Base-by-base conservation (phyloP, 1,140 invertebrate genomes). In the Drosophila repletoides region DNA sequence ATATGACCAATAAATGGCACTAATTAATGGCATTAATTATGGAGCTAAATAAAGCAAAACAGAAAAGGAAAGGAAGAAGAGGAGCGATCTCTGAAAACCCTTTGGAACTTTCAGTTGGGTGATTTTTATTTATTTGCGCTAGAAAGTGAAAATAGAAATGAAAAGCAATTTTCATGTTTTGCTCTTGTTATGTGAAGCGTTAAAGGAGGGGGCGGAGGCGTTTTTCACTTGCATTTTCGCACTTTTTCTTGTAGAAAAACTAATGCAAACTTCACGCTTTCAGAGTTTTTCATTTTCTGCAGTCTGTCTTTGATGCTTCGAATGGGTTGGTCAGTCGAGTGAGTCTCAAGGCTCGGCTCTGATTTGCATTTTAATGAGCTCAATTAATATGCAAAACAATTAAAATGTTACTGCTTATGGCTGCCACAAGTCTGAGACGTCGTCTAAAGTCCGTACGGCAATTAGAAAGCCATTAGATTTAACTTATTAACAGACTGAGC, bases 391-490 rank as follows among this genome's bases (percentile, higher is more conserved):
- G 79, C 79, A 65, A 63, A n/a, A 74, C 74, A 83, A 84, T 79
- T 79, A 86, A 75, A 74, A 67, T 77, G 70, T 72, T 68, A 53
- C 49, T 73, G 60, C 72, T 73, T 84, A 68, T 66, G 52, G 68
- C 58, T 33, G 61, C 36, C 46, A 61, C 64, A 52, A 67, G 55
- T 52, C 33, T 21, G 14, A 60, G 15, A n/a, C 34, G 60, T 19
- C 14, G 14, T 29, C 17, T 10, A 49, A 7, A 17, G 15, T 24
- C 19, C 70, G 64, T 67, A 64, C 55, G 70, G 83, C 80, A 84
- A 84, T 84, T 84, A 86, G 79, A 84, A 84, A 84, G 71, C 64
- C 80, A 84, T 84, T 86, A 86, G 75, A 75, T 72, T 53, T 86
- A 86, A 86, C 61, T 84, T 84, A 83, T 83, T 84, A 71, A 59